A percentile compares a stretch with the other conserved stretches of the same genome.
Conservation (phyloP, 2,113 vertebrate genomes). For the Trachemys scripta region DNA sequence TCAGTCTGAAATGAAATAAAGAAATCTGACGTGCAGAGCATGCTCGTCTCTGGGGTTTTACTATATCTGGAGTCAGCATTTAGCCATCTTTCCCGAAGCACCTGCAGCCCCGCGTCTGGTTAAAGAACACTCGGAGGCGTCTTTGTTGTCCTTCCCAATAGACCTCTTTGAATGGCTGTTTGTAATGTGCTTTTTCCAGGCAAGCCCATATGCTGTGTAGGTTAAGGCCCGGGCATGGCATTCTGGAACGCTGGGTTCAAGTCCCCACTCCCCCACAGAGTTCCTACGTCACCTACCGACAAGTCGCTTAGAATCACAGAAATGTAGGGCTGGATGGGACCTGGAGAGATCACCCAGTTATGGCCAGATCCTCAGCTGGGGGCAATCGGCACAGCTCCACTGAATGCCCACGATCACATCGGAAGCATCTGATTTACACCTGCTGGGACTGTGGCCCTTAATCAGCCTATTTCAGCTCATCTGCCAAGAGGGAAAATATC, state of each 20-base stretch:
- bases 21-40: not conserved
- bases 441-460: not conserved
- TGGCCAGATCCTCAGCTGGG: not conserved
- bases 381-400: not conserved
- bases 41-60: not conserved
- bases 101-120: not conserved
- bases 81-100: conserved; percentile 4
- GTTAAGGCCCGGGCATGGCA: not conserved
- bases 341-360: not conserved
- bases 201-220: not conserved
- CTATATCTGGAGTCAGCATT: not conserved
- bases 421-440: not conserved
- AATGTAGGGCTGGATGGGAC: not conserved
- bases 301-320: not conserved
- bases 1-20: not conserved
- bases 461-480: not conserved
- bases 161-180: not conserved
- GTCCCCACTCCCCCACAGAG: not conserved
- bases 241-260: not conserved
- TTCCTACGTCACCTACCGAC: not conserved
- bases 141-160: not conserved
- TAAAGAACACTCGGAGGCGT: not conserved
- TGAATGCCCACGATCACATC: not conserved
- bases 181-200: not conserved
- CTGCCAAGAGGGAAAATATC: not conserved